phyloP scores from a whole-genome alignment of 2,888 invertebrate species.

The Hemistola chrysoprasaria region DNA sequence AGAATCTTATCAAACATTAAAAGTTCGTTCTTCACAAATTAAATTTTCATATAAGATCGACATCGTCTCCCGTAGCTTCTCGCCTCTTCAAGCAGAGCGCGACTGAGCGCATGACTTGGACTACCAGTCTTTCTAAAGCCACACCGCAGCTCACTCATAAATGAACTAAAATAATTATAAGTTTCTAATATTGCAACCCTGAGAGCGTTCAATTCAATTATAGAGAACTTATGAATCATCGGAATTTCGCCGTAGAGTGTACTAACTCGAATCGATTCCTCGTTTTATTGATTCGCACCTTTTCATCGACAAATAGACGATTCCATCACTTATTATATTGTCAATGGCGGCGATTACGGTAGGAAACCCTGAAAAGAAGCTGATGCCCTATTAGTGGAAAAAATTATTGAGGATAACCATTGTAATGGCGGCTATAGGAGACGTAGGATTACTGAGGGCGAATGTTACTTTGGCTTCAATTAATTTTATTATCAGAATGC shows the following conservation, averaged over 20 bases:
- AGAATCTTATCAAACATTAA: too few species aligned
- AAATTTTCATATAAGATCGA: too few species aligned
- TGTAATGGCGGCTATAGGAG: conserved; percentile 26
- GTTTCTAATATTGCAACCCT: conserved; percentile 54
- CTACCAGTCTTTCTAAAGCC: background rate
- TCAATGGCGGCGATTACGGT: conserved; percentile 41
- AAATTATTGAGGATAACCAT: conserved; percentile 38
- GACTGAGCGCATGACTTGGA: too few species aligned
- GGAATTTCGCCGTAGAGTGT: conserved; percentile 67
- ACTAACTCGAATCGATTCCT: conserved; percentile 55
- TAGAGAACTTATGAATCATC: conserved; percentile 70
- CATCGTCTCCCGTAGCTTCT: too few species aligned
- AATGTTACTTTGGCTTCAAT: conserved; percentile 24
- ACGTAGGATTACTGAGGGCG: conserved; percentile 31
- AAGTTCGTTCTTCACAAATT: too few species aligned
- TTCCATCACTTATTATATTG: conserved; percentile 40
- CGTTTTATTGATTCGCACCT: conserved; percentile 56
- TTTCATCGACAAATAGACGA: conserved; percentile 52
- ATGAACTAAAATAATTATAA: conserved; percentile 60
- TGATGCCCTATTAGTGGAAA: conserved; percentile 38
- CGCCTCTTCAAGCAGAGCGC: too few species aligned
- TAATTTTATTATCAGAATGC: conserved; percentile 28
- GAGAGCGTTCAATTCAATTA: conserved; percentile 70
- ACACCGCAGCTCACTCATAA: conserved; percentile 32
- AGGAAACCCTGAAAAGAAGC: conserved; percentile 34